phyloP scores from a whole-genome alignment of 2,113 vertebrate species.

The Phoenicopterus ruber region DNA sequence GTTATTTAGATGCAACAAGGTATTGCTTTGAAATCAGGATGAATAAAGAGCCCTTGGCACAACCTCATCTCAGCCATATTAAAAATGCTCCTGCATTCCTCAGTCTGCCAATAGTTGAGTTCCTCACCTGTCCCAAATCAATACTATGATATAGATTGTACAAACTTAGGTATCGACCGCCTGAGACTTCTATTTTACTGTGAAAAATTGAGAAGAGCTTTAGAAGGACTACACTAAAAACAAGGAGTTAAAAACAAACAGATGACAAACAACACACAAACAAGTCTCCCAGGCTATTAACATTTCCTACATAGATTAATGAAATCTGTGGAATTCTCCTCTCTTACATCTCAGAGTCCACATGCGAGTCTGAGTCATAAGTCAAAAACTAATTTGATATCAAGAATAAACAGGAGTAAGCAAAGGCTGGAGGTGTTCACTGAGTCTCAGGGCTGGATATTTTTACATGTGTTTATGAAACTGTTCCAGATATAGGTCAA shows the following conservation, averaged over 20 bases:
- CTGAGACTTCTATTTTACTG: neutral
- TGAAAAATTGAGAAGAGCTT: neutral
- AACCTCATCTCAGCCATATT: neutral
- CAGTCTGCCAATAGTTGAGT: slow-evolving; percentile 5
- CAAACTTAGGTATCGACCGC: neutral
- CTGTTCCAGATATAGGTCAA: neutral
- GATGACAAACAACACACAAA: neutral
- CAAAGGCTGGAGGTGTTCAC: slow-evolving; percentile 26
- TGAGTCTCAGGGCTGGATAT: slow-evolving; percentile 39
- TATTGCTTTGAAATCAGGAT: neutral
- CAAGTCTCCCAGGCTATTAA: neutral
- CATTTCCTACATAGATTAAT: neutral
- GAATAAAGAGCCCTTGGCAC: slow-evolving; percentile 7
- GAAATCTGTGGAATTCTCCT: neutral
- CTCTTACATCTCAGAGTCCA: neutral
- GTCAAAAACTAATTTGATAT: slow-evolving; percentile 47
- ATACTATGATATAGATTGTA: neutral
- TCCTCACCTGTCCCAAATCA: slow-evolving; percentile 39
- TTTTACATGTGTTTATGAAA: slow-evolving; percentile 26
- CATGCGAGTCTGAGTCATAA: neutral
- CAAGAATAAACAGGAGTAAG: slow-evolving; percentile 48
- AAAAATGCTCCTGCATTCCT: slow-evolving; percentile 30
- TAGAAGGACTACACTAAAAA: neutral
- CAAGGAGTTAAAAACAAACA: neutral
- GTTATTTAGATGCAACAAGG: neutral